Conservation (phyloP, 2,113 vertebrate genomes). For the Gnathonemus echidnorhynchus region DNA sequence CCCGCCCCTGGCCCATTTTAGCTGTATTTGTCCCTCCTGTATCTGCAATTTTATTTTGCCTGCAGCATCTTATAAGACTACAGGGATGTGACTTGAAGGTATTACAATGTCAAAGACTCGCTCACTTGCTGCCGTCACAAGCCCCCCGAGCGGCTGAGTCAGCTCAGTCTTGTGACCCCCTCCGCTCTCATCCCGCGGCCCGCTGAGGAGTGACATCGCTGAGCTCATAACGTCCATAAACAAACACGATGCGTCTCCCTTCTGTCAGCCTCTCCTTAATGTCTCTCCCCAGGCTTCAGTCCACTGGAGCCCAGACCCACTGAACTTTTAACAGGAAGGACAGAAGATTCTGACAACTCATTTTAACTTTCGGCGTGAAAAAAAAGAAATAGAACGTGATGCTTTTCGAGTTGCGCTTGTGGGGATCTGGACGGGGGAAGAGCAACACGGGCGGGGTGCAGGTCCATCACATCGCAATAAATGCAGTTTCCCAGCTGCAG, state of each 20-base stretch:
- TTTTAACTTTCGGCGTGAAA: not conserved
- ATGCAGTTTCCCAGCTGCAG: not conserved
- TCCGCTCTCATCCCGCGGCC: not conserved
- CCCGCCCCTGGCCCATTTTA: not conserved
- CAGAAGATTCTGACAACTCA: not conserved
- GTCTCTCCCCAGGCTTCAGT: not conserved
- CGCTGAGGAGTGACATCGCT: not conserved
- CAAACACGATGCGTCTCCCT: not conserved
- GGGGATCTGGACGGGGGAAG: not conserved
- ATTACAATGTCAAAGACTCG: not conserved
- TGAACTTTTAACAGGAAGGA: not conserved
- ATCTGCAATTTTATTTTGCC: not conserved
- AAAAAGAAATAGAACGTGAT: not conserved
- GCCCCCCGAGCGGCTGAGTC: not conserved
- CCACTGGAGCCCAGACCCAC: not conserved
- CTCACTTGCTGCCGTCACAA: not conserved
- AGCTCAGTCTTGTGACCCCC: not conserved
- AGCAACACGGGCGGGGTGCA: not conserved
- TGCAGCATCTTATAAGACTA: not conserved
- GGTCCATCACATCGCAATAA: not conserved
- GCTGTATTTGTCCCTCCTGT: not conserved
- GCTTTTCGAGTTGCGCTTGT: not conserved
- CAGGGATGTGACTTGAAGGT: not conserved
- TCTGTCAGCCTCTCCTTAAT: slow-evolving; percentile 7
- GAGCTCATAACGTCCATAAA: not conserved